Conservation (phyloP, 2,888 invertebrate genomes). For the Candidula unifasciata region DNA sequence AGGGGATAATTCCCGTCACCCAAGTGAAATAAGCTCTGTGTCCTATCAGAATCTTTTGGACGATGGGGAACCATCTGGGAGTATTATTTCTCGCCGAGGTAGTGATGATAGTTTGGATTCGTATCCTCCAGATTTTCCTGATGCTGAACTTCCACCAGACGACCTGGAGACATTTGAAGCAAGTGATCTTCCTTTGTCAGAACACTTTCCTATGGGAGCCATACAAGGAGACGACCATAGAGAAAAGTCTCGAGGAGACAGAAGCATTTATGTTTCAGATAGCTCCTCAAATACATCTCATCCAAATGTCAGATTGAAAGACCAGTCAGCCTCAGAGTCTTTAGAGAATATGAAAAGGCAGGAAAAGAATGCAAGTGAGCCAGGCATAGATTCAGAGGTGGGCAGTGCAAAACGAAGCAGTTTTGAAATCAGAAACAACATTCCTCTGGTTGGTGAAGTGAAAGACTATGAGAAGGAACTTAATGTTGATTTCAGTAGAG, state of each 20-base stretch:
- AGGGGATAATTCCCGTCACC: slow-evolving; percentile 74
- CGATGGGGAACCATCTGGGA: slow-evolving; percentile 62
- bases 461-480: slow-evolving; percentile 72
- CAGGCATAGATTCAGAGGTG: slow-evolving; percentile 32
- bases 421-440: slow-evolving; percentile 76
- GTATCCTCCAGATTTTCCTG: slow-evolving; percentile 65
- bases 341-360: slow-evolving; percentile 29
- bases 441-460: slow-evolving; percentile 72
- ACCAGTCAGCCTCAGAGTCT: background rate
- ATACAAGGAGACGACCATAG: slow-evolving; percentile 34
- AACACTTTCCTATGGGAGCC: slow-evolving; percentile 54
- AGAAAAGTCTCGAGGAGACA: slow-evolving; percentile 26
- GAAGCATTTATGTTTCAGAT: slow-evolving; percentile 39
- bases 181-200: slow-evolving; percentile 57
- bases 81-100: slow-evolving; percentile 65
- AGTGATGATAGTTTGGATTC: slow-evolving; percentile 74
- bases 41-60: slow-evolving; percentile 74
- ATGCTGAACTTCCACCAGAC: slow-evolving; percentile 64
- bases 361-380: slow-evolving; percentile 24
- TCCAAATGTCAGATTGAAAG: slow-evolving; percentile 46
- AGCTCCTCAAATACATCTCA: slow-evolving; percentile 34
- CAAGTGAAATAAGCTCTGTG: slow-evolving; percentile 76
- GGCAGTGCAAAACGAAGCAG: slow-evolving; percentile 65
- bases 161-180: slow-evolving; percentile 61
- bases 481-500: slow-evolving; percentile 51